Evolutionary conservation across 2,888 invertebrate genomes (phyloP).

Genomic region (Globia sparganii): DNA sequence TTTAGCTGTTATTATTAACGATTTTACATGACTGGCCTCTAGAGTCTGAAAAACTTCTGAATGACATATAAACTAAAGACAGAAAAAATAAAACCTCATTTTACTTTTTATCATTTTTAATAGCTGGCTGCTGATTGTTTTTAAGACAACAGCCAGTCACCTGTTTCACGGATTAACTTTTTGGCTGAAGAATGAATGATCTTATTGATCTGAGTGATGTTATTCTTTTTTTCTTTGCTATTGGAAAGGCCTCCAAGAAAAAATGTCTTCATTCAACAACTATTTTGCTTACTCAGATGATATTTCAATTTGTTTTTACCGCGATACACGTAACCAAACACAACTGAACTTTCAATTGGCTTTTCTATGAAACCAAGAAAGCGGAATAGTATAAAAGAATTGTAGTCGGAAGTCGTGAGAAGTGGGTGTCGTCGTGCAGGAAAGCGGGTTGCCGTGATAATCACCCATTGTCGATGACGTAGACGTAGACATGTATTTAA

Average conservation of each 20-base stretch:
- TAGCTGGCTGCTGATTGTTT: not conserved
- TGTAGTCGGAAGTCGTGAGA: slow-evolving; percentile 85
- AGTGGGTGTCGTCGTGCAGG: slow-evolving; percentile 81
- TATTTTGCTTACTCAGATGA: slow-evolving; percentile 15
- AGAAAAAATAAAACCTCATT: not conserved
- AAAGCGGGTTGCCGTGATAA: slow-evolving; percentile 83
- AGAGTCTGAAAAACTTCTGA: not conserved
- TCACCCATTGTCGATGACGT: slow-evolving; percentile 77
- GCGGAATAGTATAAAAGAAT: slow-evolving; percentile 79
- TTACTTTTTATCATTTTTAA: not conserved
- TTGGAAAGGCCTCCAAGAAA: not conserved
- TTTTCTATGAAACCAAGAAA: slow-evolving; percentile 80
- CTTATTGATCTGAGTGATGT: not conserved
- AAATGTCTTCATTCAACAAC: slow-evolving; percentile 5
- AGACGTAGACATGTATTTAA: slow-evolving; percentile 44
- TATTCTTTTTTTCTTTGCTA: not conserved
- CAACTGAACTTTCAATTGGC: slow-evolving; percentile 69
- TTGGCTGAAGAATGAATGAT: not conserved
- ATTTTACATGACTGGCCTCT: not conserved
- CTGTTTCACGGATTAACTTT: not conserved
- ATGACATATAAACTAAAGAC: slow-evolving; percentile 1
- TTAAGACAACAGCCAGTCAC: not conserved
- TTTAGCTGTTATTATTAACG: too few species aligned
- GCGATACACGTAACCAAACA: slow-evolving; percentile 57
- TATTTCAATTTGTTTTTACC: slow-evolving; percentile 34